Evolutionary conservation across 2,113 vertebrate species (phyloP).

Genomic region (Amphilophus citrinellus): DNA sequence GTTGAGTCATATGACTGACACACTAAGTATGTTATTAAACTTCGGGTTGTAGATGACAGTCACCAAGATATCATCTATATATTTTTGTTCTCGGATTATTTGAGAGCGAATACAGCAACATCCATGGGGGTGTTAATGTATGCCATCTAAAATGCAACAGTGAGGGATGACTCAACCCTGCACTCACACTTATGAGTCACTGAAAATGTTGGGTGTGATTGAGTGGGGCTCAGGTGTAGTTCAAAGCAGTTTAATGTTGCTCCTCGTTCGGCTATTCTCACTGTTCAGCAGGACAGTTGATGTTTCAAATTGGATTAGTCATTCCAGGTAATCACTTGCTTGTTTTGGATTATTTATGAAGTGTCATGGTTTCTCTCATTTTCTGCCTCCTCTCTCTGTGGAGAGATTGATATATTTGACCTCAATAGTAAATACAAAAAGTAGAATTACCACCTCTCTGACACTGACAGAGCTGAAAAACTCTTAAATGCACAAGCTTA

Average conservation of each 20-base stretch:
- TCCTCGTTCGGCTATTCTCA: background rate
- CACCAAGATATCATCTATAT: background rate
- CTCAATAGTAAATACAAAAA: background rate
- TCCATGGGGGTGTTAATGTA: constrained; percentile 9
- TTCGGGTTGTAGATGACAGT: background rate
- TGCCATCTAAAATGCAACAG: constrained; percentile 6
- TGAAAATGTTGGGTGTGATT: constrained; percentile 21
- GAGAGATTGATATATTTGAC: background rate
- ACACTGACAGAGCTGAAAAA: background rate
- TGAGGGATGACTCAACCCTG: constrained; percentile 45
- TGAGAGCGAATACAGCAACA: constrained; percentile 1
- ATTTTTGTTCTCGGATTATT: background rate
- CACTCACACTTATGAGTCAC: constrained; percentile 46
- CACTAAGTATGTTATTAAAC: constrained; percentile 9
- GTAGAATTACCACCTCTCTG: background rate
- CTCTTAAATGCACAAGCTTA: background rate
- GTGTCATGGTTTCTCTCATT: background rate
- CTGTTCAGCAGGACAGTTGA: constrained; percentile 9
- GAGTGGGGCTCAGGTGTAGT: constrained; percentile 55
- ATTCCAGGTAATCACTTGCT: constrained; percentile 11
- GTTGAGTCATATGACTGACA: constrained; percentile 33
- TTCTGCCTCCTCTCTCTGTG: background rate
- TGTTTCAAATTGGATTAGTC: constrained; percentile 37
- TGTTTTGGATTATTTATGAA: background rate
- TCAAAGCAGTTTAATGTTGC: constrained; percentile 21